Percentiles rank a stretch among this genome's conserved stretches.
These are phyloP conservation scores for Graptemys geographica DNA, from an alignment of 2,797 vertebrate species.

Conservation along the genomic window DNA sequence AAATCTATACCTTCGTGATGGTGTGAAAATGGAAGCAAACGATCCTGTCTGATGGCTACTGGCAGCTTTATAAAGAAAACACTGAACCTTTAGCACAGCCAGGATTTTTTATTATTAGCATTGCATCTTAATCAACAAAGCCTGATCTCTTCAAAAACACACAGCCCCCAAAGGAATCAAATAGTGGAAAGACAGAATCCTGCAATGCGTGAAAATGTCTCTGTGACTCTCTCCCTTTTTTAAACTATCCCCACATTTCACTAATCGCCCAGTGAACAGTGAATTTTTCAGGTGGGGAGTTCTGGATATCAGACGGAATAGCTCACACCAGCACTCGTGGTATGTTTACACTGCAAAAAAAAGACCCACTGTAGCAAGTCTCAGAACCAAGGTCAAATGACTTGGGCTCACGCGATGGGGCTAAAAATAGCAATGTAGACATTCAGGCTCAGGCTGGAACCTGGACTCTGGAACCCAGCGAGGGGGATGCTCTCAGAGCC, in stretches of 20 bases:
- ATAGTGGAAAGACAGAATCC: background rate
- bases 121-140: background rate
- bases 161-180: background rate
- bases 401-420: background rate
- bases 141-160: background rate
- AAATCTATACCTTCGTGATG: background rate
- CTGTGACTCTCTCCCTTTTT: background rate
- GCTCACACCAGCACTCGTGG: background rate
- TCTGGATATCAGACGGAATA: background rate
- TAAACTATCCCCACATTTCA: background rate
- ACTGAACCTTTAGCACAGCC: background rate
- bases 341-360: background rate
- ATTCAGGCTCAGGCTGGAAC: background rate
- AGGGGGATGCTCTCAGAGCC: background rate
- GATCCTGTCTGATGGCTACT: background rate
- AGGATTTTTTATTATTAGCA: background rate
- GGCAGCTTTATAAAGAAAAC: background rate
- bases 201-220: background rate
- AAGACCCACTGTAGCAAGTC: background rate
- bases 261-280: background rate
- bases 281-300: background rate
- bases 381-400: background rate
- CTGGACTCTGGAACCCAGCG: background rate
- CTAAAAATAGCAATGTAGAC: background rate
- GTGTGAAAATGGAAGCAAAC: background rate